Base-by-base conservation (phyloP, 2,888 invertebrate species). In the Cosmia trapezina region DNA sequence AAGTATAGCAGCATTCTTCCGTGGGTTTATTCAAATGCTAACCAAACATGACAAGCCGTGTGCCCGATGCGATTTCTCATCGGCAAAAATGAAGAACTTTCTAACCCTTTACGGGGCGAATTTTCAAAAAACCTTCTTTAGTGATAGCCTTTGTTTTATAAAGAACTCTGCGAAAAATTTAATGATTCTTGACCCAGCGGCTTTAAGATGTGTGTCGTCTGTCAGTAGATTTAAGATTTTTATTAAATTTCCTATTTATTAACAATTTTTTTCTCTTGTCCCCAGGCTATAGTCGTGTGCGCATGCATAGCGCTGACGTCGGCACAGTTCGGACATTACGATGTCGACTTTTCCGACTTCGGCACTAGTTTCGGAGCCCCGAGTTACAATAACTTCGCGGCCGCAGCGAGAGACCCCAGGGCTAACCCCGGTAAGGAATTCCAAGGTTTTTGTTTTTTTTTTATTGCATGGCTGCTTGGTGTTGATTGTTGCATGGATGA, bases 381-480 rank as follows among this genome's bases (percentile, higher is more conserved):
- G 62, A 93, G 91, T 67, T 93, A 94, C 71, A 96, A 94, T 77
- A 91, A 92, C 33, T 90, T 96, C 12, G 86, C 91, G 22, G 95
- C 95, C 4, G 93, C 93, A 12, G 91, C 94, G 54, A 96, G 97
- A 87, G 97, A 97, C 87, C 96, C 97, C 41, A 93, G 97, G 89
- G 96, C 96, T 60, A 96, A 97, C 88, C 96, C 92, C 90, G 96
- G 96, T 96, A 91, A 83, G 86, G 83, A 53, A 57, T 54, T 70
- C 28, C 63, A 81, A 80, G 84, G 80, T 67, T 80, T 70, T 43
- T 64, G 14, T 0, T 2, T 11, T 17, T 66, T 68, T 28, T 45
- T 47, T 59, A 11, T 33, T 62, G 61, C 75, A 74, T 66, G 69
- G 2, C 65, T 28, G 37, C 28, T 60, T 51, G 28, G 12, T 41